phyloP scores from a whole-genome alignment of 1,140 invertebrate genomes.

The Conus betulinus region DNA sequence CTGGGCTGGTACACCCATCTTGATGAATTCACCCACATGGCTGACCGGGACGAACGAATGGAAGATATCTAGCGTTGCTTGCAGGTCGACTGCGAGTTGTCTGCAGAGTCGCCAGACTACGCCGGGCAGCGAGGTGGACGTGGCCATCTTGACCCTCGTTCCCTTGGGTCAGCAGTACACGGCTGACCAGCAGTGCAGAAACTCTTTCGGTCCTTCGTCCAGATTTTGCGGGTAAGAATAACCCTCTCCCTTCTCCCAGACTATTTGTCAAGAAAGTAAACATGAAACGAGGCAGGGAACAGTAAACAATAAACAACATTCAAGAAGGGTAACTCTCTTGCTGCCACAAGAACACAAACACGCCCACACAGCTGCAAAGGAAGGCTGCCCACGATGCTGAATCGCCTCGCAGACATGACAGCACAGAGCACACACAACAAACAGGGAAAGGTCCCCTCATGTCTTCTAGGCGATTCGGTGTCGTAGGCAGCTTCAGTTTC shows the following conservation, averaged over 20 bases:
- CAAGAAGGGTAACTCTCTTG: background rate
- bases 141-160: background rate
- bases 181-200: slow-evolving; percentile 3
- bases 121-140: background rate
- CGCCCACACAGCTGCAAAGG: too few relatives aligned
- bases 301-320: background rate
- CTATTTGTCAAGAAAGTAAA: background rate
- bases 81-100: background rate
- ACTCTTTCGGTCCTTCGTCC: background rate
- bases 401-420: too few relatives aligned
- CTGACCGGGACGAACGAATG: too few relatives aligned
- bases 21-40: too few relatives aligned
- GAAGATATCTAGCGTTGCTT: too few relatives aligned
- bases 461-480: too few relatives aligned
- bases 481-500: too few relatives aligned
- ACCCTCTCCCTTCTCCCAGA: background rate
- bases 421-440: too few relatives aligned
- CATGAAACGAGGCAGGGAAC: too few relatives aligned
- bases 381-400: too few relatives aligned
- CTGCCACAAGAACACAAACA: background rate
- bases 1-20: too few relatives aligned
- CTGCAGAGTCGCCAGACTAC: background rate
- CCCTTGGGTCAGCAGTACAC: background rate
- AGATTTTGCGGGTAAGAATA: background rate
- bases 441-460: too few relatives aligned